phyloP scores from a whole-genome alignment of 2,888 invertebrate genomes.

The Dugesia japonica region DNA sequence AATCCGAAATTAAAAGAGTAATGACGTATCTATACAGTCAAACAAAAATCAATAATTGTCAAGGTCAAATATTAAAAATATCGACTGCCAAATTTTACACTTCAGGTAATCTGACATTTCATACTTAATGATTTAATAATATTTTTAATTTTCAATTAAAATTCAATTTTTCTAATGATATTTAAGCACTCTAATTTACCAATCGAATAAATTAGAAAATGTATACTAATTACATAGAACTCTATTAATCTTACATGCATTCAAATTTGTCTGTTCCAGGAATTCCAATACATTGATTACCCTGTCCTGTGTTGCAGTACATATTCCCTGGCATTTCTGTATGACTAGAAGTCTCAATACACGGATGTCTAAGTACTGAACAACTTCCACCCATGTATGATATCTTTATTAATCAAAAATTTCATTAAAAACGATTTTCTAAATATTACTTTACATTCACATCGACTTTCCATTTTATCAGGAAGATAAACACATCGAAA shows the following conservation, averaged over 20 bases:
- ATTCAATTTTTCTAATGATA: too few species aligned
- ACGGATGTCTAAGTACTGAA: conserved; percentile 16
- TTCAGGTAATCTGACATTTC: too few species aligned
- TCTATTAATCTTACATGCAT: conserved; percentile 10
- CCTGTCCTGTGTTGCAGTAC: conserved; percentile 29
- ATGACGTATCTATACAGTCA: too few species aligned
- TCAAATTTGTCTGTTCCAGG: background rate
- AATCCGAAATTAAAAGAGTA: too few species aligned
- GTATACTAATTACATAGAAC: too few species aligned
- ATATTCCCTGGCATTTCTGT: conserved; percentile 20
- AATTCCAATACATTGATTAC: background rate
- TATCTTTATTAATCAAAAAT: background rate
- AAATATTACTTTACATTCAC: conserved; percentile 25
- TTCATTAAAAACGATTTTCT: background rate
- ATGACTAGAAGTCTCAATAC: conserved; percentile 12
- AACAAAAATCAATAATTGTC: too few species aligned
- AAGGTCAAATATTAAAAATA: too few species aligned
- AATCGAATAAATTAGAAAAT: too few species aligned
- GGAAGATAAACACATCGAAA: conserved; percentile 27
- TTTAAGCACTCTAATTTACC: too few species aligned
- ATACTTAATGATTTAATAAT: too few species aligned
- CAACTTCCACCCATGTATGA: background rate
- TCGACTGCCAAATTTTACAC: too few species aligned
- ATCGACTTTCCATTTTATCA: background rate
- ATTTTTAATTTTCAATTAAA: too few species aligned